A percentile compares a stretch with the other conserved stretches of the same genome.
phyloP scores from a whole-genome alignment of 2,113 vertebrate genomes.

The Dipodomys ordii region DNA sequence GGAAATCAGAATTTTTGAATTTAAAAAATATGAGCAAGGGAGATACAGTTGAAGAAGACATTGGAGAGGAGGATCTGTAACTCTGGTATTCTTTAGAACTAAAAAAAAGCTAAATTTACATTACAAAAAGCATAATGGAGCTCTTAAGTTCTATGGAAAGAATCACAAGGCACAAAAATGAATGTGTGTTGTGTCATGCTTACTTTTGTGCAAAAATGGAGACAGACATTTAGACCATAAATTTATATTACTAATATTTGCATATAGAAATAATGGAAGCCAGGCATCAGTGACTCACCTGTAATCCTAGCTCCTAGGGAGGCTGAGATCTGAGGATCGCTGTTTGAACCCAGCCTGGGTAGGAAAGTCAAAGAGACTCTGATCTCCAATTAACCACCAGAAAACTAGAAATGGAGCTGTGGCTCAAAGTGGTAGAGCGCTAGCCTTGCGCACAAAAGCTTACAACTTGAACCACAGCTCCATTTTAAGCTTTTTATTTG shows the following conservation, averaged over 20 bases:
- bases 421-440: too few relatives aligned
- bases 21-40: slow-evolving; percentile 37
- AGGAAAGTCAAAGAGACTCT: too few relatives aligned
- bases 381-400: too few relatives aligned
- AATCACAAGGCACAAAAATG: background rate
- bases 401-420: too few relatives aligned
- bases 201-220: background rate
- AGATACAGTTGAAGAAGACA: background rate
- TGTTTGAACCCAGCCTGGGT: too few relatives aligned
- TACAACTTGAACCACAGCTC: too few relatives aligned
- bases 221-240: background rate
- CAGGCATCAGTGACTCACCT: too few relatives aligned
- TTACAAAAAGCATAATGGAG: background rate
- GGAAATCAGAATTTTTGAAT: background rate
- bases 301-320: too few relatives aligned
- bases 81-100: background rate
- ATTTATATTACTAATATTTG: background rate
- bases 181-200: background rate
- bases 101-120: background rate
- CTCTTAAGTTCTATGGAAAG: background rate
- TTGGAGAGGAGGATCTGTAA: background rate
- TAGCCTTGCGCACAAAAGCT: too few relatives aligned
- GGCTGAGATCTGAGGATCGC: too few relatives aligned
- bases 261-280: slow-evolving; percentile 3
- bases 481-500: too few relatives aligned